A percentile compares a stretch with the other conserved stretches of the same genome.
phyloP scores from a whole-genome alignment of 1,140 invertebrate genomes.

The Philaenus spumarius region DNA sequence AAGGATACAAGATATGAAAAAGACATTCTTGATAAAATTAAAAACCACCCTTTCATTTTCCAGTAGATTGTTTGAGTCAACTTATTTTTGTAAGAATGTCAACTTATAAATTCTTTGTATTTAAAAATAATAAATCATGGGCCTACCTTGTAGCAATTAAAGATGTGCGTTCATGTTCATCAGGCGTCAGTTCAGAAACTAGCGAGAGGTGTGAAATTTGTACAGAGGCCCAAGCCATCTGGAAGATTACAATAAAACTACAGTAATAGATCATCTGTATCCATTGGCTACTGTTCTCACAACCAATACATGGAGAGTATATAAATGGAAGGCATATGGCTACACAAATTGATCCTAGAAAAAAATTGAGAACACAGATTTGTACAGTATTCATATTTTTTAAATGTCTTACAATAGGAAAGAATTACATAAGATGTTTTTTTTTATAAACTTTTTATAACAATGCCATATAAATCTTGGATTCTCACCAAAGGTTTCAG shows the following conservation, averaged over 20 bases:
- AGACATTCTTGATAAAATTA: too few species aligned
- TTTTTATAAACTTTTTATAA: too few species aligned
- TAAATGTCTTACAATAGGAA: too few species aligned
- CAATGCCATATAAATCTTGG: too few species aligned
- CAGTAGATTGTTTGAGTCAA: too few species aligned
- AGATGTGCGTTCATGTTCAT: slow-evolving; percentile 71
- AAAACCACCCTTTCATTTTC: too few species aligned
- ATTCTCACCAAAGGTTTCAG: too few species aligned
- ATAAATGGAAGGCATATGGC: slow-evolving; percentile 82
- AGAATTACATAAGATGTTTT: too few species aligned
- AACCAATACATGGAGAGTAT: slow-evolving; percentile 73
- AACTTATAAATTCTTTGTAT: not conserved
- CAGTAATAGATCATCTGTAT: slow-evolving; percentile 81
- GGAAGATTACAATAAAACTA: slow-evolving; percentile 87
- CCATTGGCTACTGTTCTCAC: slow-evolving; percentile 53
- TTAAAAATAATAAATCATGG: not conserved
- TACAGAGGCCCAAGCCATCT: slow-evolving; percentile 92
- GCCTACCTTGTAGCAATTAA: slow-evolving; percentile 76
- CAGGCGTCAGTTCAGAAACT: slow-evolving; percentile 63
- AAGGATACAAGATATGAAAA: too few species aligned
- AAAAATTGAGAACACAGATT: slow-evolving; percentile 17
- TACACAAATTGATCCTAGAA: slow-evolving; percentile 68
- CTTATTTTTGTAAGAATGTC: too few species aligned
- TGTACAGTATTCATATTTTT: too few species aligned
- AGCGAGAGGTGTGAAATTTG: slow-evolving; percentile 92